Evolutionary conservation across 2,113 vertebrate species (phyloP), one percentile per base, ranked within the genome.

Genomic region (Chaenogobius annularis): DNA sequence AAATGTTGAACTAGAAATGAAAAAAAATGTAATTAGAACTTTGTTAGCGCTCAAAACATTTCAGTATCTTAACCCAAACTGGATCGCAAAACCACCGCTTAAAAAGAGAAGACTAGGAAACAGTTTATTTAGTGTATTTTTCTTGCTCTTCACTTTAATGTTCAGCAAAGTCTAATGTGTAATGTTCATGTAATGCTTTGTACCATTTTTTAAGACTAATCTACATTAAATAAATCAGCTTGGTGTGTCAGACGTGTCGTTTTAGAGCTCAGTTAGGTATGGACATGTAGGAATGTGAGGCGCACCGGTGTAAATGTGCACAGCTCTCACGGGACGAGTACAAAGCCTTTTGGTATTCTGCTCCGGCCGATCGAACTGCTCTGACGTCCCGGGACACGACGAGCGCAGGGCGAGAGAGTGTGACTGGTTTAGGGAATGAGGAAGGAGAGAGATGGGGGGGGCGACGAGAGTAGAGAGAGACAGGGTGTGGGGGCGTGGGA

Each of bases 331-430:
- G 5, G 47, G 68, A 66, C 56, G 31, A n/a, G 61, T 43, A 69
- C 7, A 43, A 46, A 13, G 52, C 73, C 73, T 62, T 81, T 87
- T 80, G 75, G 84, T 80, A 88, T 90, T 79, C 72, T 76, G 74
- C 74, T 26, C 37, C 79, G 73, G 75, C 63, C 48, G 43, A 46
- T 68, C 66, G 40, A 9, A 73, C 74, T 40, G 7, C 67, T 17
- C 72, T 44, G 7, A 43, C 54, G 19, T 73, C 74, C 26, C 74
- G 66, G 68, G 76, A 66, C 26, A 23, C 77, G 73, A 77, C 66
- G 40, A 55, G 83, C 72, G 69, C 70, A 73, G 83, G 55, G 66
- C 3, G 14, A 23, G 26, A 17, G 23, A 80, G 78, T 9, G 20
- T 22, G 20, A 55, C 15, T 5, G 47, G 47, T 15, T 17, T 19